Conservation (phyloP, 2,888 invertebrate genomes). For the Pachydiplax longipennis region DNA sequence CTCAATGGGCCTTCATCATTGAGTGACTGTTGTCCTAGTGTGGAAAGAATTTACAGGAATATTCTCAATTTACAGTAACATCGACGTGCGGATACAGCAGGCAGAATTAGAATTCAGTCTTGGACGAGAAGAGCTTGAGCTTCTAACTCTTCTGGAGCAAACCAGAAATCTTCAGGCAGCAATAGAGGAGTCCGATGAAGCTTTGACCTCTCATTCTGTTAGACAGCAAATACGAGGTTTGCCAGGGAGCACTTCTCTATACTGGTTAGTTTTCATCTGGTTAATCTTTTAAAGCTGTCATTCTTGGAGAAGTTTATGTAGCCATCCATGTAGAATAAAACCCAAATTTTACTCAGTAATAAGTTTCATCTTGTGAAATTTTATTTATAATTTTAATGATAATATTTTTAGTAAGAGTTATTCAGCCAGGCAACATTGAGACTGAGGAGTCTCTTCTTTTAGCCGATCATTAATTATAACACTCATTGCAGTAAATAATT, state of each 20-base stretch:
- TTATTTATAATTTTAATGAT: too few species aligned
- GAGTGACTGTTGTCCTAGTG: not conserved
- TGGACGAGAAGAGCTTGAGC: constrained; percentile 86
- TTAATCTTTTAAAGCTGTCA: not conserved
- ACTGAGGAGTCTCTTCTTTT: too few species aligned
- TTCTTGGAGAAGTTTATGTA: too few species aligned
- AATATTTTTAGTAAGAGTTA: too few species aligned
- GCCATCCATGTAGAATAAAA: too few species aligned
- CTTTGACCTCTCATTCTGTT: not conserved
- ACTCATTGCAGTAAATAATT: too few species aligned
- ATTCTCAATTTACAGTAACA: constrained; percentile 70
- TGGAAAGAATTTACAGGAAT: not conserved
- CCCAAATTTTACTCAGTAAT: too few species aligned
- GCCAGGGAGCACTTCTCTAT: not conserved
- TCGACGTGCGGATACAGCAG: constrained; percentile 87
- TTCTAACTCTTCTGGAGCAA: constrained; percentile 84
- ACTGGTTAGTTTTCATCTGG: not conserved
- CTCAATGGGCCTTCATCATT: not conserved
- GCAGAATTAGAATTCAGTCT: constrained; percentile 89
- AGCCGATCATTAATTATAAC: too few species aligned
- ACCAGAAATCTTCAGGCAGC: constrained; percentile 79
- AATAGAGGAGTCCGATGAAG: constrained; percentile 70
- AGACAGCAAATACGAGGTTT: constrained; percentile 5
- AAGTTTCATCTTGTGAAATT: too few species aligned
- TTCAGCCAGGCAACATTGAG: too few species aligned